Evolutionary conservation across 2,113 vertebrate genomes (phyloP).

Genomic region (Osmerus eperlanus): DNA sequence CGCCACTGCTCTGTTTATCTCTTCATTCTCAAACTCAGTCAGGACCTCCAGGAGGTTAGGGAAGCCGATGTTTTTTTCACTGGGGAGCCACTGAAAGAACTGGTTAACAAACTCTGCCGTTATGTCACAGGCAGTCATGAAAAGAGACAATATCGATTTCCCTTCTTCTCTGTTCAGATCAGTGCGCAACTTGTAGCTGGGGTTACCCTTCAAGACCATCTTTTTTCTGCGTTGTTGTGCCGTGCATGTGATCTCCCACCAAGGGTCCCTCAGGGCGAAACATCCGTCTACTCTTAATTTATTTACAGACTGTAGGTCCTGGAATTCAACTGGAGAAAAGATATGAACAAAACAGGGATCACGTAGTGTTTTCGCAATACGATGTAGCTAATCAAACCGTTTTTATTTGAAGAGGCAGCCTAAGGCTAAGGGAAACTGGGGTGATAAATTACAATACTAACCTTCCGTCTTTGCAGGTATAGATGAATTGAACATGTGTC

Average conservation of each 20-base stretch:
- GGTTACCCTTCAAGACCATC: constrained; percentile 56
- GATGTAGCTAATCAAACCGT: too few relatives aligned
- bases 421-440: too few relatives aligned
- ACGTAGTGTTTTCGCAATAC: too few relatives aligned
- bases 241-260: constrained; percentile 76
- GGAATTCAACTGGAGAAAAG: constrained; percentile 65
- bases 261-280: constrained; percentile 72
- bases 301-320: constrained; percentile 47
- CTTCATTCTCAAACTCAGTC: constrained; percentile 28
- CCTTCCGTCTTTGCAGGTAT: constrained; percentile 24
- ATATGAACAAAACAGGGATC: neutral
- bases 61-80: constrained; percentile 13
- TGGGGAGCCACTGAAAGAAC: constrained; percentile 66
- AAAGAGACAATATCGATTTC: constrained; percentile 65
- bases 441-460: neutral
- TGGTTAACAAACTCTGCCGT: neutral
- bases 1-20: neutral
- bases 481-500: constrained; percentile 10
- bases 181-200: constrained; percentile 70
- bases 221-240: constrained; percentile 32
- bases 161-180: constrained; percentile 48
- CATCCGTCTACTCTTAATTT: constrained; percentile 62
- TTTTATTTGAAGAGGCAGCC: too few relatives aligned
- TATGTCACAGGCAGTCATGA: constrained; percentile 63
- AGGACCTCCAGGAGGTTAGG: constrained; percentile 27